Percentiles rank a stretch among this genome's conserved stretches.
phyloP scores from a whole-genome alignment of 2,888 invertebrate species.

The Cephus nigrinus region DNA sequence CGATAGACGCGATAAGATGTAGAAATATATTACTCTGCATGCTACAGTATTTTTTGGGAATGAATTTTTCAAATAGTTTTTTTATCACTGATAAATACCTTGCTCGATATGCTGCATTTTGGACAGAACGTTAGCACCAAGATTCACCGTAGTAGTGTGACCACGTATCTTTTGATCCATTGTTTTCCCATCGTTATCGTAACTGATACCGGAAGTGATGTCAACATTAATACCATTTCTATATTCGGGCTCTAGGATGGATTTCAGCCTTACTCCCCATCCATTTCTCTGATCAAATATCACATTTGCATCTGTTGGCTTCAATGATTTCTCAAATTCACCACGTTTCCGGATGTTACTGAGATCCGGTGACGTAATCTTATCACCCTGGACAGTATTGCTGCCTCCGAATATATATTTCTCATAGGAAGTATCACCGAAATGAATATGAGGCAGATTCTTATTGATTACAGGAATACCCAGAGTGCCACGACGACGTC shows the following conservation, averaged over 20 bases:
- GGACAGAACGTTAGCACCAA: slow-evolving; percentile 26
- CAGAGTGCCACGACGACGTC: slow-evolving; percentile 72
- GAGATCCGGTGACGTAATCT: neutral
- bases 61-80: neutral
- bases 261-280: slow-evolving; percentile 18
- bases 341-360: neutral
- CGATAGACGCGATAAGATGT: neutral
- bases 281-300: slow-evolving; percentile 4
- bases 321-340: neutral
- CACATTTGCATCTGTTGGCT: neutral
- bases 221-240: slow-evolving; percentile 7
- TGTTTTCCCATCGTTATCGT: slow-evolving; percentile 15
- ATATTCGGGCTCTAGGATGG: slow-evolving; percentile 15
- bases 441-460: slow-evolving; percentile 73
- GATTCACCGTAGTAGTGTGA: slow-evolving; percentile 52
- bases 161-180: slow-evolving; percentile 33
- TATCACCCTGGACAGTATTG: slow-evolving; percentile 10
- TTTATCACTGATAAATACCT: slow-evolving; percentile 10
- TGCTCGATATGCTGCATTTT: slow-evolving; percentile 17
- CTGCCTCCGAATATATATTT: slow-evolving; percentile 61
- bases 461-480: slow-evolving; percentile 48
- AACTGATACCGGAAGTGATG: slow-evolving; percentile 1
- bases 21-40: neutral
- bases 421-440: slow-evolving; percentile 71
- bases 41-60: neutral